phyloP scores from a whole-genome alignment of 2,113 vertebrate species.

The Bubalus kerabau region DNA sequence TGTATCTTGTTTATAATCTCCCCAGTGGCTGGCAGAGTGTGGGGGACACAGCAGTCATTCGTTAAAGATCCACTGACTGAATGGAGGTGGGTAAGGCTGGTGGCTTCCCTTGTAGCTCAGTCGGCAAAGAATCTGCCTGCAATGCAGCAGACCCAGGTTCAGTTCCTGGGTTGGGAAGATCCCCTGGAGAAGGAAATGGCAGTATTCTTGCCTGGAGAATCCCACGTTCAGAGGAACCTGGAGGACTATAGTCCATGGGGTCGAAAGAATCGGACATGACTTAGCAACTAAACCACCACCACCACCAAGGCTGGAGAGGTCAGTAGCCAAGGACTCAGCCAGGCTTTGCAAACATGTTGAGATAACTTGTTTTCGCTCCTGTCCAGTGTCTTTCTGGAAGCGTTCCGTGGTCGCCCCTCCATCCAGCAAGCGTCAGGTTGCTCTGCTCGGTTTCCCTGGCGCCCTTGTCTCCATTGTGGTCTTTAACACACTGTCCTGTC shows the following conservation, averaged over 20 bases:
- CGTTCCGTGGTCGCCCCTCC: not conserved
- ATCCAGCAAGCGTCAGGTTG: not conserved
- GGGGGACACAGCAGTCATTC: not conserved
- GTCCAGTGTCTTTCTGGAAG: not conserved
- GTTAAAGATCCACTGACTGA: not conserved
- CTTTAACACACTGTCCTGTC: not conserved
- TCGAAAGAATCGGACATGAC: not conserved
- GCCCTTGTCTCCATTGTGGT: not conserved
- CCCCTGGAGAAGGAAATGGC: not conserved
- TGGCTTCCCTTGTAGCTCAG: not conserved
- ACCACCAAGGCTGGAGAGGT: not conserved
- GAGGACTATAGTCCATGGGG: not conserved
- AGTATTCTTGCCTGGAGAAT: not conserved
- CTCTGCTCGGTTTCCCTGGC: not conserved
- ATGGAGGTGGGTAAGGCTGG: not conserved
- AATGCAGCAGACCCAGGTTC: fast-evolving
- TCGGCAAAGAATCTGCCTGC: not conserved
- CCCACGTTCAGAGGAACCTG: not conserved
- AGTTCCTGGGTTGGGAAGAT: not conserved
- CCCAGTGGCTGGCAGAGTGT: not conserved
- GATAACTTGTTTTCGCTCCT: not conserved
- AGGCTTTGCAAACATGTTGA: not conserved
- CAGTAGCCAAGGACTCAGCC: not conserved
- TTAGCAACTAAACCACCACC: not conserved
- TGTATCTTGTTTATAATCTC: not conserved